Base-by-base conservation (phyloP, 2,888 invertebrate genomes). In the Tinea pellionella region DNA sequence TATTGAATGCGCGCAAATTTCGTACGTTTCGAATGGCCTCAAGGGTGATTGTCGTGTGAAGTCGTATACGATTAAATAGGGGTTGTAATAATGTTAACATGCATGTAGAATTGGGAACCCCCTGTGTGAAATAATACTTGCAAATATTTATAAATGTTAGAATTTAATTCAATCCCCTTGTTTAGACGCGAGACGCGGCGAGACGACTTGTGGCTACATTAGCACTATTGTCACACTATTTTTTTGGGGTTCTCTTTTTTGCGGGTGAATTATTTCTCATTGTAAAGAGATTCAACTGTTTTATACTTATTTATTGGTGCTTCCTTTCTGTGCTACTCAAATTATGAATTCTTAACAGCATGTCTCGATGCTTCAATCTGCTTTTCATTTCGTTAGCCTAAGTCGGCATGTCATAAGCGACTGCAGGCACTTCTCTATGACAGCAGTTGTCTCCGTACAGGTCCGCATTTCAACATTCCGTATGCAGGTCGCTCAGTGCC, bases 61-160 rank as follows among this genome's bases (percentile, higher is more conserved):
- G 24, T 13, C 12, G 13, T 2, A n/a, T n/a, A n/a, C n/a, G 41
- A 2, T 8, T 41, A 2, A 4, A 47, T 47, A 47, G 47, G 55
- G 55, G 55, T 6, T n/a, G 55, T 16, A n/a, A 19, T 13, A 12
- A 29, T 59, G 62, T 61, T 62, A 63, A 61, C 63, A 62, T 59
- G 18, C 32, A 18, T 42, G 59, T 59, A 59, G 41, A 57, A 13
- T 57, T 37, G 2, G 59, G 19, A n/a, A 30, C 24, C 59, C 62
- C 62, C 68, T 66, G 67, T 67, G 64, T 67, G 68, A 74, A 75
- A 80, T 79, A 77, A 78, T 72, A 71, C 72, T 72, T 71, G 67
- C 81, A 85, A 86, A 87, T 87, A 85, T 87, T 85, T 86, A 77
- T 85, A 85, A 87, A 86, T 87, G 85, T 86, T 86, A 78, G 77